A percentile compares a stretch with the other conserved stretches of the same genome.
These are phyloP conservation scores for Coranthus polyacanthus DNA, from an alignment of 2,797 vertebrate genomes.

Conservation along the genomic window DNA sequence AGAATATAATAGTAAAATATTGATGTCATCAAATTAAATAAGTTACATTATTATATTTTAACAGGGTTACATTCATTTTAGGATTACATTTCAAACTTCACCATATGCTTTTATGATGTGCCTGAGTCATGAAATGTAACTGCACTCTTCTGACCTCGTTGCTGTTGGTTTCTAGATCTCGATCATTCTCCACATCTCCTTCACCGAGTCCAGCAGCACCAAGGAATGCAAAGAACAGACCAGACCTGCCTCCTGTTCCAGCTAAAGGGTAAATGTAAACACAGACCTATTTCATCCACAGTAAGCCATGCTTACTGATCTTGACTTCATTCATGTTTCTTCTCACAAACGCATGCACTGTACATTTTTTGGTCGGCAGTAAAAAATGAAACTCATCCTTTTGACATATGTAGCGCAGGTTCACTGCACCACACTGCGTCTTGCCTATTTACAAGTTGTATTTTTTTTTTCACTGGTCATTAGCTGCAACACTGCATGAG, in stretches of 20 bases:
- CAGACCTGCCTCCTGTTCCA: conserved; percentile 82
- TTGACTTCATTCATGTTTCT: neutral
- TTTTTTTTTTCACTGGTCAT: conserved; percentile 12
- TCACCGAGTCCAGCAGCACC: conserved; percentile 91
- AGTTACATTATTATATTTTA: too few species aligned
- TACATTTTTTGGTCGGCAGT: too few species aligned
- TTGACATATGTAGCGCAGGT: too few species aligned
- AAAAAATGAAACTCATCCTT: neutral
- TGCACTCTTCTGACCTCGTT: neutral
- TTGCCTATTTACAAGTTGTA: too few species aligned
- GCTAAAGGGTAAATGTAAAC: conserved; percentile 87
- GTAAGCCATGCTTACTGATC: neutral
- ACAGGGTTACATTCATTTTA: too few species aligned
- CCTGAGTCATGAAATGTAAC: too few species aligned
- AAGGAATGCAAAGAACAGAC: conserved; percentile 90
- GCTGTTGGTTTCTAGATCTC: conserved; percentile 82
- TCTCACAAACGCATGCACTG: neutral
- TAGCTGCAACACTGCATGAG: conserved; percentile 8
- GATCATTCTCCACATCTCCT: conserved; percentile 93
- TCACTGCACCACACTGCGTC: too few species aligned
- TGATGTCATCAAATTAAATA: too few species aligned
- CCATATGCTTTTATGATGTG: too few species aligned
- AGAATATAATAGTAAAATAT: too few species aligned
- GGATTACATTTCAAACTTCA: too few species aligned
- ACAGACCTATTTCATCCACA: neutral